These are phyloP conservation scores for Xenopus laevis DNA, from an alignment of 2,113 vertebrate species.

Conservation along the genomic window DNA sequence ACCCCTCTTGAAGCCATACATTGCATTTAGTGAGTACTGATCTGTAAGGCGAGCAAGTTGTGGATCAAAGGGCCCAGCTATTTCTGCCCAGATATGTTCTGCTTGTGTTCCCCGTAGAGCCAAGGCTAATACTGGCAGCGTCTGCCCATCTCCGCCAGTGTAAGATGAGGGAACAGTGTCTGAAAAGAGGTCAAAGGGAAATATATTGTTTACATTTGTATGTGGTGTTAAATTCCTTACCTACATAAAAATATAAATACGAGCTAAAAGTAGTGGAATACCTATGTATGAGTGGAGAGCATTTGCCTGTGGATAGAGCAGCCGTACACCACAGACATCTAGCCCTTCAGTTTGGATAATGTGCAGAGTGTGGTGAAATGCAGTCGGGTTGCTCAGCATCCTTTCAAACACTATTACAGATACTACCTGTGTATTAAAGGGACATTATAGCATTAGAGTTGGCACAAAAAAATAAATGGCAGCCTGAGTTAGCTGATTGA, in stretches of 20 bases:
- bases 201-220: no score
- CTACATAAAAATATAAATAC: no score
- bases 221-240: no score
- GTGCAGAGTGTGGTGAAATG: conserved; percentile 62
- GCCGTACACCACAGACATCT: conserved; percentile 62
- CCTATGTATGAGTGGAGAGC: conserved; percentile 56
- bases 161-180: conserved; percentile 48
- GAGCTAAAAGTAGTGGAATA: conserved; percentile 33
- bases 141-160: background rate
- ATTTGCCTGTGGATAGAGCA: conserved; percentile 56
- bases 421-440: conserved; percentile 58
- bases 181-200: conserved; percentile 44
- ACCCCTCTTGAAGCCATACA: conserved; percentile 35
- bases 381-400: conserved; percentile 54
- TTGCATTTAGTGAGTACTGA: conserved; percentile 22
- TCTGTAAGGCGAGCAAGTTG: conserved; percentile 39
- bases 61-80: conserved; percentile 49
- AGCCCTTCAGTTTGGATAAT: conserved; percentile 55
- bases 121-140: conserved; percentile 51
- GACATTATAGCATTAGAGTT: background rate
- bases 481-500: background rate
- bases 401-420: conserved; percentile 54
- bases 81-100: conserved; percentile 45
- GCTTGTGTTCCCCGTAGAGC: conserved; percentile 59
- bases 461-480: no score